phyloP scores from a whole-genome alignment of 2,888 invertebrate species.

The Caradrina clavipalpis region DNA sequence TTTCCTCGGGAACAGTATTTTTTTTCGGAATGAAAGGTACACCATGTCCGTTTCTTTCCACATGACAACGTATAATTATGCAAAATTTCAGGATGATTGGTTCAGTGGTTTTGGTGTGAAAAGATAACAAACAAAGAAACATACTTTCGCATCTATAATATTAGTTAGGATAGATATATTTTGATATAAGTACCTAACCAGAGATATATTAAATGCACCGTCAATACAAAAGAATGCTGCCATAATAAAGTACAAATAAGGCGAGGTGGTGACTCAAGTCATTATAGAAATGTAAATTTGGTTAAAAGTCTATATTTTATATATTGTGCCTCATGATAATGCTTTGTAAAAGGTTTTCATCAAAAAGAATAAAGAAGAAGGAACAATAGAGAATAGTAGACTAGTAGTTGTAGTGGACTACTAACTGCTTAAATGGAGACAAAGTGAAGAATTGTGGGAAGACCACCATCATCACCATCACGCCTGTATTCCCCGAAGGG shows the following conservation, averaged over 20 bases:
- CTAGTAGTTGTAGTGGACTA: too few relatives aligned
- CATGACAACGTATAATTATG: too few relatives aligned
- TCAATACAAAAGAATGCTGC: slow-evolving; percentile 67
- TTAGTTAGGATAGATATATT: slow-evolving; percentile 28
- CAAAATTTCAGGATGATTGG: too few relatives aligned
- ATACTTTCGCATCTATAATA: too few relatives aligned
- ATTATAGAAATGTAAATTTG: slow-evolving; percentile 47
- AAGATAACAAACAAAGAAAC: too few relatives aligned
- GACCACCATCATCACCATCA: too few relatives aligned
- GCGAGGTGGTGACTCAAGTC: slow-evolving; percentile 63
- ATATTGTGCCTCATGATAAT: slow-evolving; percentile 15
- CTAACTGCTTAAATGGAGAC: neutral
- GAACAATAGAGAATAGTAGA: neutral
- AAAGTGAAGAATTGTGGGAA: neutral
- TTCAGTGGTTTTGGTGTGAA: too few relatives aligned
- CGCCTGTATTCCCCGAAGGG: too few relatives aligned
- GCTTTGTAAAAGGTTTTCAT: neutral
- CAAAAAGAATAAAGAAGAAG: neutral
- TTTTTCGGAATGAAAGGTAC: too few relatives aligned
- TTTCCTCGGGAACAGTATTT: too few relatives aligned
- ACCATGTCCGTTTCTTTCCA: too few relatives aligned
- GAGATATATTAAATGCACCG: slow-evolving; percentile 58
- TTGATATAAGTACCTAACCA: slow-evolving; percentile 40
- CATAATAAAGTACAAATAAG: slow-evolving; percentile 57
- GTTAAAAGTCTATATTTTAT: slow-evolving; percentile 40